Evolutionary conservation across 2,797 vertebrate species (phyloP).

Genomic region (Spinus olivaceus): DNA sequence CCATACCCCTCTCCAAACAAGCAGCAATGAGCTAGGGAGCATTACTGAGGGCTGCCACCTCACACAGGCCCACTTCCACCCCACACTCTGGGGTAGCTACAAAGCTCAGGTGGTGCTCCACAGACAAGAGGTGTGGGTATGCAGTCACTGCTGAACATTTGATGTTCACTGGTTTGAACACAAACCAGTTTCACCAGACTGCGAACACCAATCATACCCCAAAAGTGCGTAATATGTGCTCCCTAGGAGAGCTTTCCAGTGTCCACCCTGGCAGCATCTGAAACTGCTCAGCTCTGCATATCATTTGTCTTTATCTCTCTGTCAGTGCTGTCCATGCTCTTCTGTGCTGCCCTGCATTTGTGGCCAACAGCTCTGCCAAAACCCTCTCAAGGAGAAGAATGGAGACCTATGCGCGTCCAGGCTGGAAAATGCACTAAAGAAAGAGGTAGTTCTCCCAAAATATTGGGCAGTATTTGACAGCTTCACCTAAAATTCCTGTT

Average conservation of each 20-base stretch:
- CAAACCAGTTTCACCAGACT: background rate
- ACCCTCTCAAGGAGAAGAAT: fast-evolving
- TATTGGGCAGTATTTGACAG: background rate
- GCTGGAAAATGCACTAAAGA: background rate
- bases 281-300: background rate
- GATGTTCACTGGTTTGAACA: background rate
- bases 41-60: background rate
- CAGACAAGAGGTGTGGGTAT: background rate
- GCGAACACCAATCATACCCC: background rate
- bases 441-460: background rate
- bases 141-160: fast-evolving
- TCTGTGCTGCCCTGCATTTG: background rate
- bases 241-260: background rate
- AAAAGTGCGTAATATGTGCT: background rate
- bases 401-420: background rate
- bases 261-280: background rate
- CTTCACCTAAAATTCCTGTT: background rate
- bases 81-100: fast-evolving
- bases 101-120: background rate
- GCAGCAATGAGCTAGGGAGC: background rate
- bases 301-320: background rate
- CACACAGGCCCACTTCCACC: background rate
- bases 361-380: background rate
- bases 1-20: background rate
- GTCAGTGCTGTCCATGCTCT: background rate